Base-by-base conservation (phyloP, 2,888 invertebrate species). In the Stegana nigrithorax region DNA sequence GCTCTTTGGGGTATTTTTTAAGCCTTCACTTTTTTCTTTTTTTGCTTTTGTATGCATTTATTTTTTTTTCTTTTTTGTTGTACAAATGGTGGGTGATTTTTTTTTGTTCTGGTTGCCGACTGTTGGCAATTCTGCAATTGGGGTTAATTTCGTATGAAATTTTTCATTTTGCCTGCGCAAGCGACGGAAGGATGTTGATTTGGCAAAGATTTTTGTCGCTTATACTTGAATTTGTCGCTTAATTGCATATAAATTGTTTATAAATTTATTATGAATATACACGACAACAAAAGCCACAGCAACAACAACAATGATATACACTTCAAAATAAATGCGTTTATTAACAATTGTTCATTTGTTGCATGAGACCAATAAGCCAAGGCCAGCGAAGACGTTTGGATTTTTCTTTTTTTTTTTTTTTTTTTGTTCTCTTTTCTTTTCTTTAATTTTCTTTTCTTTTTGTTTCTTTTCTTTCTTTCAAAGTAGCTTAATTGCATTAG, bases 101-200 rank as follows among this genome's bases (percentile, higher is more conserved):
- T n/a, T n/a, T n/a, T n/a, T n/a, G n/a, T n/a, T n/a, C n/a, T n/a
- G n/a, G n/a, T n/a, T n/a, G n/a, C n/a, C n/a, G 63, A 64, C 63
- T 57, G 56, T 66, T 17, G 63, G 45, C 59, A 64, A 64, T 65
- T 65, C 58, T 59, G 56, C 60, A 62, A 63, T 66, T 76, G 67
- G 80, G 80, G 76, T 77, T 79, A 79, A 79, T 77, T 79, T 78
- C 50, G 71, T 68, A 73, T 79, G 73, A 78, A 69, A 77, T 75
- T 75, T 78, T 75, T 79, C 76, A 72, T 73, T 79, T 78, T 75
- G 70, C 72, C 36, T 39, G 71, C 73, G 67, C 64, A 67, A 65
- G 60, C 65, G 62, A 65, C 76, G 77, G 75, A 74, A 76, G 75
- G 74, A 72, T 72, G 66, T 74, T 72, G 75, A 77, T 78, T 75